A percentile compares a stretch with the other conserved stretches of the same genome.
Evolutionary conservation across 2,888 invertebrate genomes (phyloP).

Genomic region (Dexiosoma caninum): DNA sequence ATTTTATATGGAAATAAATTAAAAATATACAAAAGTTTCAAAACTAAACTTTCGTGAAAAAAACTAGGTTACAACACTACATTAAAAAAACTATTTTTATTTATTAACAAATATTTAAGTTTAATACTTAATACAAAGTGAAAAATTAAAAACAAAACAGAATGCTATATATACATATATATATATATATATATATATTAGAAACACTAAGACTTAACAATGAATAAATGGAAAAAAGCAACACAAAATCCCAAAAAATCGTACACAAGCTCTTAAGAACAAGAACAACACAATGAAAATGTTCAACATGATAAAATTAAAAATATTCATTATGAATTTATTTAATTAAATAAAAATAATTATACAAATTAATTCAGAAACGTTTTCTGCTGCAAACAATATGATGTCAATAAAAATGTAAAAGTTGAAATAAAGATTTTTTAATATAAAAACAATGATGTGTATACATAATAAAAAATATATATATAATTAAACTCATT

Average conservation of each 20-base stretch:
- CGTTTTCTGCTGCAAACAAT: conserved; percentile 57
- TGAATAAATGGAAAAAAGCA: background rate
- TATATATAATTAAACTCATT: conserved; percentile 45
- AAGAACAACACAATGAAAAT: background rate
- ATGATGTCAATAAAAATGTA: conserved; percentile 37
- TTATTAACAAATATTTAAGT: too few relatives aligned
- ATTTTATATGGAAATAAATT: too few relatives aligned
- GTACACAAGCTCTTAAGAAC: background rate
- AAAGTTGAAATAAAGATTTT: conserved; percentile 40
- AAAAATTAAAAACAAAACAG: conserved; percentile 32
- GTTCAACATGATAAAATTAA: background rate
- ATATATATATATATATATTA: conserved; percentile 13
- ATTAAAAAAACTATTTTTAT: too few relatives aligned
- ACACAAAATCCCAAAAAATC: background rate
- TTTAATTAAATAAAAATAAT: too few relatives aligned
- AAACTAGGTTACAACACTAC: too few relatives aligned
- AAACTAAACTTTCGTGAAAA: too few relatives aligned
- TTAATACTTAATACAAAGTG: too few relatives aligned
- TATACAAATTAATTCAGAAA: conserved; percentile 45
- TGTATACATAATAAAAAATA: conserved; percentile 47
- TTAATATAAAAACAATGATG: conserved; percentile 19
- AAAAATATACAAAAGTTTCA: too few relatives aligned
- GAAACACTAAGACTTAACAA: conserved; percentile 46
- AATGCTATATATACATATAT: too few relatives aligned
- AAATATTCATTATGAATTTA: background rate